Evolutionary conservation across 2,888 invertebrate species (phyloP).

Genomic region (Dynastes hyllus): DNA sequence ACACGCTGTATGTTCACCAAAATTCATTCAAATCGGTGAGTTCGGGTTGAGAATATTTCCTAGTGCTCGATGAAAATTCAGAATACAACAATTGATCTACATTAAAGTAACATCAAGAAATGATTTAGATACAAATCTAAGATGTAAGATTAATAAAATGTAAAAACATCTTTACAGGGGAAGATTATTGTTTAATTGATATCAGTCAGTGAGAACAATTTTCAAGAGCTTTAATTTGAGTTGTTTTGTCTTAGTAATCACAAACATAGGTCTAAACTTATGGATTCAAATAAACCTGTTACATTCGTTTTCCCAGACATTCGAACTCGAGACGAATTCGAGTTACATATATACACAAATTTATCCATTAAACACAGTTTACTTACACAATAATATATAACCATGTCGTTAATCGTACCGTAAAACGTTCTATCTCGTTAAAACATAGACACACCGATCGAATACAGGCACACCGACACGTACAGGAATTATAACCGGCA

Average conservation of each 20-base stretch:
- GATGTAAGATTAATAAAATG: no score
- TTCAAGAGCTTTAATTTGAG: neutral
- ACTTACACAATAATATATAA: slow-evolving; percentile 36
- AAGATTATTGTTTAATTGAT: no score
- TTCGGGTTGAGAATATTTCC: no score
- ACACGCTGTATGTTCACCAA: no score
- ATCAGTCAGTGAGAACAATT: no score
- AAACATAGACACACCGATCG: neutral
- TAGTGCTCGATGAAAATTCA: no score
- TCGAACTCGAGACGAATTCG: neutral
- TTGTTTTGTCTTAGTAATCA: neutral
- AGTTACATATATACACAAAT: neutral
- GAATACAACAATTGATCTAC: no score
- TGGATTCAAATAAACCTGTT: neutral
- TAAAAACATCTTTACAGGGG: no score
- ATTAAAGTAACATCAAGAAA: no score
- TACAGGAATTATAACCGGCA: slow-evolving; percentile 4
- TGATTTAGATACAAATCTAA: no score
- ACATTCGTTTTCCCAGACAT: neutral
- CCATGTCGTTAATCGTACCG: neutral
- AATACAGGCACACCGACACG: neutral
- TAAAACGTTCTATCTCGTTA: no score
- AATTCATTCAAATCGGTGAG: no score
- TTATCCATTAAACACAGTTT: neutral
- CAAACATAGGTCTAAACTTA: neutral